Evolutionary conservation across 2,113 vertebrate species (phyloP).

Genomic region (Erythrocebus patas): DNA sequence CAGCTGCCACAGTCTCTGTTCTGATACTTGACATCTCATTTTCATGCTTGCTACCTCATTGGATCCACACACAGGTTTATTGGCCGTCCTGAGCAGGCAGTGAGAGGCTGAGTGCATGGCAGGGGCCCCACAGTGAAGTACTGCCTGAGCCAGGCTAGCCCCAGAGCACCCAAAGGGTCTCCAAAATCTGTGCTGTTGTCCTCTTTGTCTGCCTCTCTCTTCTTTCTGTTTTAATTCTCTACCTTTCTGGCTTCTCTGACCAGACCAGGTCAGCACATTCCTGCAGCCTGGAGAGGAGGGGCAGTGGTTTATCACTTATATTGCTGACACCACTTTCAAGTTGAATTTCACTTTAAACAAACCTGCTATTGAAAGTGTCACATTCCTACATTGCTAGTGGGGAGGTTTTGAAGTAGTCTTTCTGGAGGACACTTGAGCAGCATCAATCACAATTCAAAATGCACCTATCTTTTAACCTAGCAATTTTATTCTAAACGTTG

Average conservation of each 20-base stretch:
- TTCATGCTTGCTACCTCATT: neutral
- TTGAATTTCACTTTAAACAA: conserved; percentile 16
- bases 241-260: neutral
- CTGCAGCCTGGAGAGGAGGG: neutral
- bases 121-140: neutral
- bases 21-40: neutral
- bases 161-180: neutral
- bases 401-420: neutral
- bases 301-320: neutral
- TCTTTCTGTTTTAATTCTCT: neutral
- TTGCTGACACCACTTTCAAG: neutral
- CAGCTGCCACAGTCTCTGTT: neutral
- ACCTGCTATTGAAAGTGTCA: neutral
- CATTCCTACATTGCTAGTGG: accelerated
- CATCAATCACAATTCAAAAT: conserved; percentile 4
- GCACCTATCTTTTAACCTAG: conserved; percentile 21
- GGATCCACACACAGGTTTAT: no score
- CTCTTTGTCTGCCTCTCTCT: neutral
- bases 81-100: neutral
- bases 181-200: neutral
- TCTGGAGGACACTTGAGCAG: neutral
- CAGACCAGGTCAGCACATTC: neutral
- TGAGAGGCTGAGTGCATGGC: neutral
- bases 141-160: neutral
- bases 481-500: conserved; percentile 8